Conservation (phyloP, 1,140 invertebrate genomes). For the Belonocnema kinseyi region DNA sequence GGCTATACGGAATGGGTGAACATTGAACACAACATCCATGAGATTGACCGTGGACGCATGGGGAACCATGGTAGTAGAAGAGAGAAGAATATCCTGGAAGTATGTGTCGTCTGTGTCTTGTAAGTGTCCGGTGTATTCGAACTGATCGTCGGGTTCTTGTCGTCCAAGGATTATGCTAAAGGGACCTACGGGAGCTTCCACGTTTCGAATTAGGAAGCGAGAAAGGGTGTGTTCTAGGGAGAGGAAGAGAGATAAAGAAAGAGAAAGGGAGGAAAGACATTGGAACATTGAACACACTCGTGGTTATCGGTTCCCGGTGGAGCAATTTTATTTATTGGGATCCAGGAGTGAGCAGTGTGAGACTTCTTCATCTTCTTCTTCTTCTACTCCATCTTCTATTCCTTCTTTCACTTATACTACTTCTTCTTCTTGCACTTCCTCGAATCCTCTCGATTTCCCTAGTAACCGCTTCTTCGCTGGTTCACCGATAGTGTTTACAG, state of each 20-base stretch:
- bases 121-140: slow-evolving; percentile 57
- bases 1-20: slow-evolving; percentile 54
- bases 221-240: slow-evolving; percentile 27
- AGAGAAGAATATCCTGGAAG: slow-evolving; percentile 41
- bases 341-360: slow-evolving; percentile 19
- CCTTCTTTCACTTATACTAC: neutral
- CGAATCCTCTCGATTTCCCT: slow-evolving; percentile 9
- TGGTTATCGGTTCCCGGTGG: slow-evolving; percentile 14
- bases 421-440: slow-evolving; percentile 8
- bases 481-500: slow-evolving; percentile 12
- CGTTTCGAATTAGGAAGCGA: slow-evolving; percentile 66
- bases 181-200: slow-evolving; percentile 62
- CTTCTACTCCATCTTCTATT: slow-evolving; percentile 12
- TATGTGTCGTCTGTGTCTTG: slow-evolving; percentile 10
- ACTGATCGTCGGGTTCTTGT: slow-evolving; percentile 63
- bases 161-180: slow-evolving; percentile 71
- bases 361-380: slow-evolving; percentile 32
- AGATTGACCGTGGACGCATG: slow-evolving; percentile 54
- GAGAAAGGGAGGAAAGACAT: neutral
- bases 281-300: slow-evolving; percentile 20
- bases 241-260: slow-evolving; percentile 24
- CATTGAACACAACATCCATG: slow-evolving; percentile 54
- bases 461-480: neutral
- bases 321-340: slow-evolving; percentile 24
- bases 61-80: slow-evolving; percentile 35